Base-by-base conservation (phyloP, 1,140 invertebrate genomes). In the Zaprionus africanus region DNA sequence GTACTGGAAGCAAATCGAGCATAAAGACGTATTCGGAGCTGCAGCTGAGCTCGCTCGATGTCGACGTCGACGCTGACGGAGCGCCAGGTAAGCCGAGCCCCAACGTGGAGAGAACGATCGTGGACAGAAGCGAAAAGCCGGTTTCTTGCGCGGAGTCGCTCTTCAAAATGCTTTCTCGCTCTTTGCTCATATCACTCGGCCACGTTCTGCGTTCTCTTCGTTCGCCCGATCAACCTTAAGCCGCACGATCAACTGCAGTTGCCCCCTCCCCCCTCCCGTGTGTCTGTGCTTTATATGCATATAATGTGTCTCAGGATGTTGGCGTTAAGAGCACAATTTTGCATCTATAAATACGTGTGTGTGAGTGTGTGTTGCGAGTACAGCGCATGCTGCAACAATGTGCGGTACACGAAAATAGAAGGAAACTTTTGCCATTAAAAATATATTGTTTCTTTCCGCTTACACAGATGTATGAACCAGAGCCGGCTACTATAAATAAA, bases 1-100 rank as follows among this genome's bases (percentile, higher is more conserved):
- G 68, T 83, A 91, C 90, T 91, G 82, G 62, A 76, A 76, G 77
- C 76, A 81, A 91, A 91, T 90, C 90, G 90, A 81, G 77, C 90
- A 88, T 78, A 80, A 84, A 91, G 76, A 90, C 79, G 46, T 46
- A 53, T 65, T 56, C 58, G 51, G 65, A 69, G 75, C 75, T 69
- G 38, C 38, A 49, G 63, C 62, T 66, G 59, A 62, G 67, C 66
- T 60, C 59, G 26, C 17, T 49, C 58, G 49, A 24, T 43, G 59
- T 13, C 12, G 43, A 69, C 49, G 53, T 0, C 15, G 15, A 61
- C 51, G 54, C 26, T 56, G 69, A 57, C 72, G 68, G 62, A 72
- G 74, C 59, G 36, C 73, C 82, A 65, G 49, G 77, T 78, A 79
- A 75, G 77, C 78, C 72, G 85, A 86, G 76, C 65, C 59, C 38